Evolutionary conservation across 2,888 invertebrate species (phyloP).

Genomic region (Alloplasta piceator): DNA sequence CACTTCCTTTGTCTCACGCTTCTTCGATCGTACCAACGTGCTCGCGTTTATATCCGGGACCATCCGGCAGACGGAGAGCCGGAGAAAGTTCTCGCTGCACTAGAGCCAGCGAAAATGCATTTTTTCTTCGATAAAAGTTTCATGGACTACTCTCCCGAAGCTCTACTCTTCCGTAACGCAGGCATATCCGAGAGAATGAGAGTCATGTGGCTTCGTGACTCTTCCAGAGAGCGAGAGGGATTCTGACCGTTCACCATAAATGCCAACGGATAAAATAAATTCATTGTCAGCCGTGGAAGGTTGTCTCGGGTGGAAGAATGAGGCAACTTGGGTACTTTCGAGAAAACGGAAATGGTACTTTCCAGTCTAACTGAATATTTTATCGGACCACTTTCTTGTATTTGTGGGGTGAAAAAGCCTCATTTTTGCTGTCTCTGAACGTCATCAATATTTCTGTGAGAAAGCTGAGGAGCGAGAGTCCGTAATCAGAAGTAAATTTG

Average conservation of each 20-base stretch:
- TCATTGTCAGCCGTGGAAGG: slow-evolving; percentile 60
- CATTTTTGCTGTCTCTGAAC: slow-evolving; percentile 15
- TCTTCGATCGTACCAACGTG: no score
- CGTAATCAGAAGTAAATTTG: no score
- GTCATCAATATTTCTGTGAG: no score
- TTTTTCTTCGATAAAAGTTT: slow-evolving; percentile 70
- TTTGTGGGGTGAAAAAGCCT: slow-evolving; percentile 23
- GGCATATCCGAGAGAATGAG: not conserved
- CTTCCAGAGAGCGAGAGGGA: slow-evolving; percentile 30
- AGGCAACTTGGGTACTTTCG: slow-evolving; percentile 2
- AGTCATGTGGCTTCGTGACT: no score
- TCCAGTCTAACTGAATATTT: slow-evolving; percentile 60
- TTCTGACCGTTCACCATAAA: slow-evolving; percentile 67
- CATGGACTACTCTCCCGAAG: slow-evolving; percentile 63
- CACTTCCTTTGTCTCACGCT: no score
- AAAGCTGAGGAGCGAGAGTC: no score
- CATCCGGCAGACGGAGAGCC: not conserved
- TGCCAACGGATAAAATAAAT: slow-evolving; percentile 68
- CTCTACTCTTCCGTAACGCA: slow-evolving; percentile 6
- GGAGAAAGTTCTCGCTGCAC: slow-evolving; percentile 29
- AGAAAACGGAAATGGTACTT: slow-evolving; percentile 62
- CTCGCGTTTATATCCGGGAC: no score
- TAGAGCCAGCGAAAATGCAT: slow-evolving; percentile 64
- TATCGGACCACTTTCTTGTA: slow-evolving; percentile 52
- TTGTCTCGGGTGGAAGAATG: slow-evolving; percentile 37